A percentile compares a stretch with the other conserved stretches of the same genome.
Conservation (phyloP, 2,888 invertebrate genomes). For the Lycaena phlaeas region DNA sequence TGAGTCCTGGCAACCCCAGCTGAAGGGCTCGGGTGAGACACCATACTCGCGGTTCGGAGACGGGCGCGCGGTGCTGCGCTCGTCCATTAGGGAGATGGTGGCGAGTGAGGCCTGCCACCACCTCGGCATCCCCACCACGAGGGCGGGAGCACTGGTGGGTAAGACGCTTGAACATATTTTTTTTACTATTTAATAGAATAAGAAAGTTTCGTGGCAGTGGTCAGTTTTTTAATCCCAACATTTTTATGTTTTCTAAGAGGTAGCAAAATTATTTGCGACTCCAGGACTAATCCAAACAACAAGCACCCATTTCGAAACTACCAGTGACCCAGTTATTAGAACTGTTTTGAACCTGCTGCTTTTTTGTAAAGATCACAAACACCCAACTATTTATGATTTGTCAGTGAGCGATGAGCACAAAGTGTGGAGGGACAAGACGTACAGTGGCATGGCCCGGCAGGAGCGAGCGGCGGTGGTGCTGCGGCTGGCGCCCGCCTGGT, state of each 20-base stretch:
- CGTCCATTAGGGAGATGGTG: constrained; percentile 76
- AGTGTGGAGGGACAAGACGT: constrained; percentile 75
- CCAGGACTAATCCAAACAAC: too few relatives aligned
- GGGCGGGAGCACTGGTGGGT: constrained; percentile 71
- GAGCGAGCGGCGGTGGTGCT: constrained; percentile 73
- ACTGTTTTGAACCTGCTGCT: too few relatives aligned
- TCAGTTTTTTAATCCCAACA: too few relatives aligned
- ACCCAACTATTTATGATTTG: constrained; percentile 1
- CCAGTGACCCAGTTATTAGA: too few relatives aligned
- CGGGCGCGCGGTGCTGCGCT: constrained; percentile 79
- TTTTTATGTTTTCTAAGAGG: too few relatives aligned
- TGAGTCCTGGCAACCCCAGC: constrained; percentile 76
- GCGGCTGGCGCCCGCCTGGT: constrained; percentile 72
- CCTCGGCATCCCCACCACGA: constrained; percentile 58
- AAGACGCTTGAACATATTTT: constrained; percentile 23
- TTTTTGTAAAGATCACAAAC: too few relatives aligned
- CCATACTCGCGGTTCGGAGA: constrained; percentile 78
- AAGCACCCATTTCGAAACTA: too few relatives aligned
- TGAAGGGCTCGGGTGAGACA: constrained; percentile 77
- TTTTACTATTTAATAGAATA: too few relatives aligned
- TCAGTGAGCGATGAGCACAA: constrained; percentile 66
- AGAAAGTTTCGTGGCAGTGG: too few relatives aligned
- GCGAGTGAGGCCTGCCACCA: constrained; percentile 71
- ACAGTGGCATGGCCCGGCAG: constrained; percentile 65
- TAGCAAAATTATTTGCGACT: too few relatives aligned